These are phyloP conservation scores for Siniperca obscura DNA, from an alignment of 2,797 vertebrate species.

Conservation along the genomic window DNA sequence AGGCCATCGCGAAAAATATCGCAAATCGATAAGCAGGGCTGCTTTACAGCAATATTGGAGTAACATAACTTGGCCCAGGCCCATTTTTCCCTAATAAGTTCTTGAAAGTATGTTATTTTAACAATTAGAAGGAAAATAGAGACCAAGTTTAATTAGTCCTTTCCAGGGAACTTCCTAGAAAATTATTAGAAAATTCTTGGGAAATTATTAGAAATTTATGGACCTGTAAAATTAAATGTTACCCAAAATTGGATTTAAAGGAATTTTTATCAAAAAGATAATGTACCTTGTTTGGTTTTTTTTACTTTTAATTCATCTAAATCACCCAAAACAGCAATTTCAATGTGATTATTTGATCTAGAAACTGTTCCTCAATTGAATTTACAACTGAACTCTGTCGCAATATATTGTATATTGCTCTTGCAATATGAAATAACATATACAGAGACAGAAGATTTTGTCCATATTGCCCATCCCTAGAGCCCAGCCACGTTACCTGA, in stretches of 20 bases:
- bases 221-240: background rate
- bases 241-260: background rate
- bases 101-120: background rate
- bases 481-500: background rate
- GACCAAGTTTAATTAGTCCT: background rate
- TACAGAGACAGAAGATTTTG: background rate
- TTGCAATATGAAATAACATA: background rate
- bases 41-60: background rate
- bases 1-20: background rate
- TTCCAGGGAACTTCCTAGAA: background rate
- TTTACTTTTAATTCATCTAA: background rate
- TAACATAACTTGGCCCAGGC: background rate
- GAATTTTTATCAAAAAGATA: background rate
- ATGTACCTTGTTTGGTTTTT: background rate
- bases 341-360: background rate
- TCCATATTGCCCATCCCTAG: background rate
- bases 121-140: background rate
- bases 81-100: background rate
- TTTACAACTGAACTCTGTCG: background rate
- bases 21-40: background rate
- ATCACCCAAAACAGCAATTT: background rate
- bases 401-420: background rate
- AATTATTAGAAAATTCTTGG: background rate
- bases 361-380: background rate
- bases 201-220: background rate